These are phyloP conservation scores for Stegostoma tigrinum DNA, from an alignment of 2,113 vertebrate genomes.

Conservation along the genomic window DNA sequence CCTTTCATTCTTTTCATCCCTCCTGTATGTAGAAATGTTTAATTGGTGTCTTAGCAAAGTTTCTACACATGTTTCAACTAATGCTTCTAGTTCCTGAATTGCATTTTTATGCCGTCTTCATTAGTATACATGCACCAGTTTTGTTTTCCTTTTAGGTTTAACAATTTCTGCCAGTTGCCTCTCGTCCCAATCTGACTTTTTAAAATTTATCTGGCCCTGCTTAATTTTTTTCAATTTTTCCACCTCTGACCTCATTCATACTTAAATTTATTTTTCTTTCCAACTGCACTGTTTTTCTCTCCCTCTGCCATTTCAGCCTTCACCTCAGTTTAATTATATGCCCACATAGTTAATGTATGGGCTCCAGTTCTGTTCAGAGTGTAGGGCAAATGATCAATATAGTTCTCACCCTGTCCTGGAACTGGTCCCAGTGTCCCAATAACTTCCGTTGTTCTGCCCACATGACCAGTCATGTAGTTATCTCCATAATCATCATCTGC, in stretches of 20 bases:
- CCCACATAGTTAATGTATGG: neutral
- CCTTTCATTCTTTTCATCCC: neutral
- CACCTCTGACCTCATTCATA: neutral
- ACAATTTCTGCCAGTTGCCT: neutral
- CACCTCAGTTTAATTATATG: neutral
- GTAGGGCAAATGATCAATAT: neutral
- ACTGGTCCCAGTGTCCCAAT: neutral
- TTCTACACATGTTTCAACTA: neutral
- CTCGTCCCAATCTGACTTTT: no score
- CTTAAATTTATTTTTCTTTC: neutral
- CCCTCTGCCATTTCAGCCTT: neutral
- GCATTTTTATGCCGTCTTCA: neutral
- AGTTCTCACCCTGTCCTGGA: neutral
- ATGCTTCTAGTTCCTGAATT: neutral
- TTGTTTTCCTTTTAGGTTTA: neutral
- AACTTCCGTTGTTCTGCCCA: neutral
- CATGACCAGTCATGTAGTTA: neutral
- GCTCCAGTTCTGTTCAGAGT: neutral
- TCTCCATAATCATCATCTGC: neutral
- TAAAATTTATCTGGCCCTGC: neutral
- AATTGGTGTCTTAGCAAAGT: neutral
- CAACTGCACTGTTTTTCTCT: neutral
- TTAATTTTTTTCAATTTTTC: neutral
- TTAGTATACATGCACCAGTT: neutral
- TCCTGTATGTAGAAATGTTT: neutral